Evolutionary conservation across 2,113 vertebrate species (phyloP).

Genomic region (Chinchilla lanigera): DNA sequence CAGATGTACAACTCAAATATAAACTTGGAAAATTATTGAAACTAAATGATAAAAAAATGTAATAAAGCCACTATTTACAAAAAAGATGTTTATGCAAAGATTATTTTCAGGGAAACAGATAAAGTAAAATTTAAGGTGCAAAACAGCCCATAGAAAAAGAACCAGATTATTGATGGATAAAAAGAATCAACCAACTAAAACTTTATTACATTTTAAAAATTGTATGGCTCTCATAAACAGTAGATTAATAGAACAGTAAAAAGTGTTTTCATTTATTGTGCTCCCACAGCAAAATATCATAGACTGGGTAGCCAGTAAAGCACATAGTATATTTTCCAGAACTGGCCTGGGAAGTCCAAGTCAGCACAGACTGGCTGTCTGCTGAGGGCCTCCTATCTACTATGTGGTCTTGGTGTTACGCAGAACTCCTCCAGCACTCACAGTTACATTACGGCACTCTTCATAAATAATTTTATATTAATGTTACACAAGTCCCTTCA

Average conservation of each 20-base stretch:
- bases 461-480: background rate
- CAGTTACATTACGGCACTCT: background rate
- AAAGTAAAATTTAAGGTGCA: background rate
- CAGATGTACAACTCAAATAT: background rate
- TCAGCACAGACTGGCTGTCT: too few species aligned
- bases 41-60: background rate
- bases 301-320: background rate
- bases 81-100: background rate
- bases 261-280: background rate
- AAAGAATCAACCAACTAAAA: background rate
- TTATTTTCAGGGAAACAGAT: background rate
- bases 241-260: background rate
- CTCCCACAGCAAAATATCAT: background rate
- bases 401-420: background rate
- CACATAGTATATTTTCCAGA: background rate
- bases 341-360: background rate
- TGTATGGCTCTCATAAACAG: background rate
- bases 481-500: background rate
- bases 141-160: background rate
- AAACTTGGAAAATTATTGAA: background rate
- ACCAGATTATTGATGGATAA: background rate
- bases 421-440: background rate
- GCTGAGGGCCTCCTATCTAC: background rate
- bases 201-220: background rate
- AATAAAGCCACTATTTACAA: background rate